Percentiles rank a stretch among this genome's conserved stretches.
These are phyloP conservation scores for Astur gentilis DNA, from an alignment of 2,113 vertebrate species.

Conservation along the genomic window DNA sequence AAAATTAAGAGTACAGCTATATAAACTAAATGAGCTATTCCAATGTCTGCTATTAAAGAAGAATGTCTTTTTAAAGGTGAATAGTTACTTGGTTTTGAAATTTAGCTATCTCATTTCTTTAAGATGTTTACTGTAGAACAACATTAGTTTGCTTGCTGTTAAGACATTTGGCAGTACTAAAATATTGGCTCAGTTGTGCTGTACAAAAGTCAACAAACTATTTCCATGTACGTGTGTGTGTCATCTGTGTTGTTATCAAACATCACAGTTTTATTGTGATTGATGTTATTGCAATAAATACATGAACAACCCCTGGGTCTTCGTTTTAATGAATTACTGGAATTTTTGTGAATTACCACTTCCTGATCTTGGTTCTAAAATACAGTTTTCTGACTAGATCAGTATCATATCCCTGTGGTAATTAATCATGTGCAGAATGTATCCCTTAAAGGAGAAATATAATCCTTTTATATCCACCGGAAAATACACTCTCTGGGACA, in stretches of 20 bases:
- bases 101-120: not conserved
- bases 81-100: not conserved
- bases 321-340: not conserved
- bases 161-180: not conserved
- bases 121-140: not conserved
- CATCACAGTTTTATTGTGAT: not conserved
- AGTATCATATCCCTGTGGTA: not conserved
- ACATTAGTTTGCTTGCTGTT: not conserved
- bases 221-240: not conserved
- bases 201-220: not conserved
- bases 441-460: slow-evolving; percentile 30
- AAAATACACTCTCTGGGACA: not conserved
- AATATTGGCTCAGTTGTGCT: not conserved
- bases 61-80: not conserved
- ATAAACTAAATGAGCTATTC: not conserved
- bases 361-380: not conserved
- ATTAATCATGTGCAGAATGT: not conserved
- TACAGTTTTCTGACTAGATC: not conserved
- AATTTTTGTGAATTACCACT: not conserved
- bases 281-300: not conserved
- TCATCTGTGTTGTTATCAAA: not conserved
- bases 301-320: not conserved
- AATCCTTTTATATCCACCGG: slow-evolving; percentile 2
- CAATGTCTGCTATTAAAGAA: not conserved
- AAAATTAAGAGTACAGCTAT: not conserved